These are phyloP conservation scores for Megaleporinus macrocephalus DNA, from an alignment of 2,113 vertebrate genomes.

Conservation along the genomic window DNA sequence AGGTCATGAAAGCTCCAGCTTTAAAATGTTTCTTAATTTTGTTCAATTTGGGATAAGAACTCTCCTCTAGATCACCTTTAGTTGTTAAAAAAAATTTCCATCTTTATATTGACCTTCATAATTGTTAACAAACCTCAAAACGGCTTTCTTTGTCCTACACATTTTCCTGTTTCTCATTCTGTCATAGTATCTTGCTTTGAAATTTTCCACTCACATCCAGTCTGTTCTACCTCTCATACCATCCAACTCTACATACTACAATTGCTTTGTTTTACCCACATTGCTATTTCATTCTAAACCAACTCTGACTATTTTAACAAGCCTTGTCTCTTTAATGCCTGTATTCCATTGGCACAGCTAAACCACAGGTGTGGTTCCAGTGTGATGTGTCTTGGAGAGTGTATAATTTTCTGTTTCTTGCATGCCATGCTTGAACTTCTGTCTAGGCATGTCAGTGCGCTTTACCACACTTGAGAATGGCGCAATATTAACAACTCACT, in stretches of 20 bases:
- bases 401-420: constrained; percentile 20
- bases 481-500: constrained; percentile 13
- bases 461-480: constrained; percentile 41
- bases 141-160: neutral
- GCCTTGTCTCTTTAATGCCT: constrained; percentile 21
- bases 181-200: neutral
- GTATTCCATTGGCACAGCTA: constrained; percentile 62
- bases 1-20: neutral
- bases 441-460: constrained; percentile 48
- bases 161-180: constrained; percentile 12
- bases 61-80: neutral
- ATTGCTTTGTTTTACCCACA: neutral
- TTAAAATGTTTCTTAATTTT: neutral
- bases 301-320: neutral
- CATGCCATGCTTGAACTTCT: constrained; percentile 32
- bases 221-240: constrained; percentile 22
- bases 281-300: neutral
- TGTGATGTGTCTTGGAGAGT: constrained; percentile 47
- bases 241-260: constrained; percentile 21
- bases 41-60: neutral
- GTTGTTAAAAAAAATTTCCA: neutral
- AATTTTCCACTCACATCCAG: constrained; percentile 24
- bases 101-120: constrained; percentile 5
- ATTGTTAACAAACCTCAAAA: constrained; percentile 3
- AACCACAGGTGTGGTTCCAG: constrained; percentile 55